Evolutionary conservation across 2,113 vertebrate genomes (phyloP).

Genomic region (Chiloscyllium plagiosum): DNA sequence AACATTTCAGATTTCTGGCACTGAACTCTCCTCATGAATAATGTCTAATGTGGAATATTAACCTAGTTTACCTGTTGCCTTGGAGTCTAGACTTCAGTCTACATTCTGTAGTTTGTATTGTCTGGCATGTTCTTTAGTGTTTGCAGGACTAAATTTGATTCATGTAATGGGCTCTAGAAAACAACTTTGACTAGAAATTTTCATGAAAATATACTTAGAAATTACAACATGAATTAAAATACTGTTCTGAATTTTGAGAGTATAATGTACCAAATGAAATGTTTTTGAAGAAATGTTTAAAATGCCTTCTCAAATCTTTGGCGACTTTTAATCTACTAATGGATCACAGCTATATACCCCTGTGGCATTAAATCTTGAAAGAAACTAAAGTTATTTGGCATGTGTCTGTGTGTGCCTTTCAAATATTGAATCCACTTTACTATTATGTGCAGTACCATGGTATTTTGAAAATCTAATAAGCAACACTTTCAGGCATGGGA

Average conservation of each 20-base stretch:
- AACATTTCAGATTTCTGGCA: constrained; percentile 42
- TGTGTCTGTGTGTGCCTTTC: neutral
- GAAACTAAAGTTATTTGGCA: constrained; percentile 10
- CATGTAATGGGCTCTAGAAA: neutral
- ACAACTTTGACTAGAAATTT: neutral
- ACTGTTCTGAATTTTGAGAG: neutral
- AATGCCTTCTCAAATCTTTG: neutral
- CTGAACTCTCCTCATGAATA: neutral
- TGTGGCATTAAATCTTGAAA: constrained; percentile 12
- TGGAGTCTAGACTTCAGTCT: constrained; percentile 48
- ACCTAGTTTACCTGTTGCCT: constrained; percentile 48
- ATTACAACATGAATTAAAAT: neutral
- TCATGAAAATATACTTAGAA: neutral
- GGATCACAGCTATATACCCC: neutral
- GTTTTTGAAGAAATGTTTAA: neutral
- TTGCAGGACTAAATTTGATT: constrained; percentile 27
- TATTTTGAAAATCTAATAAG: constrained; percentile 9
- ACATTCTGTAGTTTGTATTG: neutral
- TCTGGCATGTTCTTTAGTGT: neutral
- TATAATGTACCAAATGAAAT: neutral
- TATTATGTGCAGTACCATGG: neutral
- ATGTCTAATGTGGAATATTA: constrained; percentile 45
- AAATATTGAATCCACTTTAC: constrained; percentile 5
- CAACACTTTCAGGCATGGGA: constrained; percentile 3
- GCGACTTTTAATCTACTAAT: constrained; percentile 24